phyloP scores from a whole-genome alignment of 2,797 vertebrate genomes.

The Spatula clypeata region DNA sequence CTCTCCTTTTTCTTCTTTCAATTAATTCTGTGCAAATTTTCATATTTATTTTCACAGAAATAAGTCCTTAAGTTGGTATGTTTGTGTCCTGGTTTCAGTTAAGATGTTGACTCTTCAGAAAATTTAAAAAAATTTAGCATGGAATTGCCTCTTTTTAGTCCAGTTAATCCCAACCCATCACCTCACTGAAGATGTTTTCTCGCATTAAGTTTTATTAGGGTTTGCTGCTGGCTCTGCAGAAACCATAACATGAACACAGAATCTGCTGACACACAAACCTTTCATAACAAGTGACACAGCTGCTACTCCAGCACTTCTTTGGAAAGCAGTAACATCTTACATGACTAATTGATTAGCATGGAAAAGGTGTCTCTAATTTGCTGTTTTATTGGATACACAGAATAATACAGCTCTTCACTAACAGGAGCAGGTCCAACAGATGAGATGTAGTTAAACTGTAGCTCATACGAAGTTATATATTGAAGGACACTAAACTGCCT shows the following conservation, averaged over 20 bases:
- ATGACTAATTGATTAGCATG: slow-evolving; percentile 66
- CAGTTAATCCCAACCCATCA: slow-evolving; percentile 39
- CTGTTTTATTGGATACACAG: slow-evolving; percentile 4
- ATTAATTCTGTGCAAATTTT: slow-evolving; percentile 18
- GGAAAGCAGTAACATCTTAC: neutral
- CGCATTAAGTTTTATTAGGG: slow-evolving; percentile 37
- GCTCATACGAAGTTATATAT: neutral
- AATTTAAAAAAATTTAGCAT: neutral
- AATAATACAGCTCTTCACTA: neutral
- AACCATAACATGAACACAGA: slow-evolving; percentile 11
- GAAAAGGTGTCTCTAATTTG: slow-evolving; percentile 48
- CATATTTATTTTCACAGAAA: neutral
- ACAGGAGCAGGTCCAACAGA: neutral
- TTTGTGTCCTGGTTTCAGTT: neutral
- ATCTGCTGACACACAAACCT: slow-evolving; percentile 66
- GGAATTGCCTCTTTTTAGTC: neutral
- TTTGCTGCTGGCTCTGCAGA: slow-evolving; percentile 63
- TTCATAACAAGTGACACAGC: neutral
- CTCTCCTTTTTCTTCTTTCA: neutral
- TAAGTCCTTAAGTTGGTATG: neutral
- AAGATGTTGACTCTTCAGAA: neutral
- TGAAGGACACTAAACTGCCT: neutral
- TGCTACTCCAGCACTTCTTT: slow-evolving; percentile 50
- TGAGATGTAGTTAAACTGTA: neutral
- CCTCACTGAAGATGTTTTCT: slow-evolving; percentile 41